phyloP scores from a whole-genome alignment of 1,140 invertebrate species.

The Cherax quadricarinatus region DNA sequence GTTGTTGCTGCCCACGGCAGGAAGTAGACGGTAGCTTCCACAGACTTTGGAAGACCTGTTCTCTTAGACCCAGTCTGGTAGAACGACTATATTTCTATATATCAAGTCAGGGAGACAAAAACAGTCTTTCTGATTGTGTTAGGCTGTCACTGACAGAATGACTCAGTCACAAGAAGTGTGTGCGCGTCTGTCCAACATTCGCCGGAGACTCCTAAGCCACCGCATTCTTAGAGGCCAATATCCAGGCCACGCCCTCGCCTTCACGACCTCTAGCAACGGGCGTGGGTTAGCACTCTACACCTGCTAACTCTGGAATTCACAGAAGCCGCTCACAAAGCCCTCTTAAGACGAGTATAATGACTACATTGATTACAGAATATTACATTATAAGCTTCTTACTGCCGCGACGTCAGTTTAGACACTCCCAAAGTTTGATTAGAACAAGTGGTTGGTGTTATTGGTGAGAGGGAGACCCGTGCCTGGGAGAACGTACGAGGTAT shows the following conservation, averaged over 20 bases:
- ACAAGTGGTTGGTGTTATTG: conserved; percentile 66
- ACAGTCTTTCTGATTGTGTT: too few relatives aligned
- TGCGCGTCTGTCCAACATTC: neutral
- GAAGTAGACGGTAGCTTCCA: too few relatives aligned
- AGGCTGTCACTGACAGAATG: neutral
- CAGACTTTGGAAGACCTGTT: too few relatives aligned
- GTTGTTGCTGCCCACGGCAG: too few relatives aligned
- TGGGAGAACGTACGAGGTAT: neutral
- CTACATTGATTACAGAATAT: conserved; percentile 69
- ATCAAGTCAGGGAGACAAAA: too few relatives aligned
- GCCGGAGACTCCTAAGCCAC: neutral
- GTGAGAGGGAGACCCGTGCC: neutral
- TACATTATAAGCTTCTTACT: conserved; percentile 66
- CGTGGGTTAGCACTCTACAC: conserved; percentile 53
- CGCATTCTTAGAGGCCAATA: neutral
- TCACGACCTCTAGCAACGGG: conserved; percentile 16
- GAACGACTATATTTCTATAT: too few relatives aligned
- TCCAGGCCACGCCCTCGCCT: neutral
- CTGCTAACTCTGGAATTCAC: conserved; percentile 56
- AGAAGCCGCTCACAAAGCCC: conserved; percentile 66
- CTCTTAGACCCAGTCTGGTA: too few relatives aligned
- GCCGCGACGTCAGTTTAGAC: conserved; percentile 55
- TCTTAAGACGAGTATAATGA: conserved; percentile 66
- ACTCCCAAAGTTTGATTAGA: conserved; percentile 61
- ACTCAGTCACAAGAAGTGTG: neutral